Evolutionary conservation across 1,140 invertebrate species (phyloP).

Genomic region (Drosophila nannoptera): DNA sequence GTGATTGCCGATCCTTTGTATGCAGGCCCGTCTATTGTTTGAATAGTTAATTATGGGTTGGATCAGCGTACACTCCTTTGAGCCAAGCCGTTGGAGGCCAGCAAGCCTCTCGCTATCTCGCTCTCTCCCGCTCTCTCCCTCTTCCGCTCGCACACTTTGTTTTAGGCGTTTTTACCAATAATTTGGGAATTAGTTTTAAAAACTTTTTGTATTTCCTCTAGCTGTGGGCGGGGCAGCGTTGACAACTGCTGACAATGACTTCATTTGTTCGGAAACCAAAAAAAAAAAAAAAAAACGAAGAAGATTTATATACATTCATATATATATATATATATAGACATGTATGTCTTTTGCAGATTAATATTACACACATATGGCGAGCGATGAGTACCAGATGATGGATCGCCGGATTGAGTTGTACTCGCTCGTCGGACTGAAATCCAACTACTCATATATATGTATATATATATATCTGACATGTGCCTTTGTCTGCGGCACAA

Average conservation of each 20-base stretch:
- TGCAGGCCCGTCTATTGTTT: constrained; percentile 63
- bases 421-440: constrained; percentile 39
- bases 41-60: constrained; percentile 77
- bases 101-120: constrained; percentile 15
- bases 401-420: constrained; percentile 53
- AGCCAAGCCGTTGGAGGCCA: constrained; percentile 34
- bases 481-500: constrained; percentile 41
- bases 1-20: constrained; percentile 72
- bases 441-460: constrained; percentile 9
- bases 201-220: constrained; percentile 55
- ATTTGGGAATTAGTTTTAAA: constrained; percentile 72
- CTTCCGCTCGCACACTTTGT: constrained; percentile 34
- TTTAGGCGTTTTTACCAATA: constrained; percentile 67
- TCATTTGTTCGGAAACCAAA: constrained; percentile 53
- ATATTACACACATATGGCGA: constrained; percentile 69
- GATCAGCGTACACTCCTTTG: constrained; percentile 71
- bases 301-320: neutral
- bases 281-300: constrained; percentile 1
- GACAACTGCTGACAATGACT: constrained; percentile 75
- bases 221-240: constrained; percentile 60
- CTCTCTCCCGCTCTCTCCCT: neutral
- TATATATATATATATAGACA: constrained; percentile 1
- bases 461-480: constrained; percentile 8
- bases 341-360: constrained; percentile 54
- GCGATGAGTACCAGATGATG: constrained; percentile 44